Conservation (phyloP, 1,140 invertebrate genomes). For the Ectropis grisescens region DNA sequence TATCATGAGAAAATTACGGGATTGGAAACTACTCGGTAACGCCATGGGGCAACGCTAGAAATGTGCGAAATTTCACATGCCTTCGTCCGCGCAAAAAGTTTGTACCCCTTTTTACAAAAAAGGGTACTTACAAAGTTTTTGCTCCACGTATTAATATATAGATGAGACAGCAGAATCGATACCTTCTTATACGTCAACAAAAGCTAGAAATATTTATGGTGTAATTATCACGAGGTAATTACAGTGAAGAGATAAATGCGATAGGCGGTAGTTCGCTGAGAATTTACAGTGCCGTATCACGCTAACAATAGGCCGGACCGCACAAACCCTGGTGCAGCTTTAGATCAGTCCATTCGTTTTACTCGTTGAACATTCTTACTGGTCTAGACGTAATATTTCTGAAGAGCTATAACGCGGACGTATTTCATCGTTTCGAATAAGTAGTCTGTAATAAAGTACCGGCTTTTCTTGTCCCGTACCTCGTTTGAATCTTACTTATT, state of each 20-base stretch:
- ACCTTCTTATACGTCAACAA: conserved; percentile 4
- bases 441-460: too few relatives aligned
- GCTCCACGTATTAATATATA: too few relatives aligned
- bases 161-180: too few relatives aligned
- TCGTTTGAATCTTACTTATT: background rate
- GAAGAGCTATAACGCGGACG: conserved; percentile 32
- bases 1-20: too few relatives aligned
- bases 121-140: too few relatives aligned
- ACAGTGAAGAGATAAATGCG: conserved; percentile 26
- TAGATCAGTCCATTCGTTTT: conserved; percentile 35
- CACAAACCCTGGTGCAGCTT: conserved; percentile 19
- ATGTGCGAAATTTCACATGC: too few relatives aligned
- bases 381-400: conserved; percentile 62
- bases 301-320: conserved; percentile 56
- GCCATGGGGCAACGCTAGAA: too few relatives aligned
- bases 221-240: conserved; percentile 43
- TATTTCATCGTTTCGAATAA: conserved; percentile 21
- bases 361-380: conserved; percentile 44
- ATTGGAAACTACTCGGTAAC: too few relatives aligned
- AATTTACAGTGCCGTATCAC: conserved; percentile 44
- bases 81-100: too few relatives aligned
- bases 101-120: too few relatives aligned
- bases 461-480: too few relatives aligned
- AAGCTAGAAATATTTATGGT: conserved; percentile 27
- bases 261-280: conserved; percentile 20